Percentiles rank a stretch among this genome's conserved stretches.
Evolutionary conservation across 2,797 vertebrate species (phyloP).

Genomic region (Anguilla obscura): DNA sequence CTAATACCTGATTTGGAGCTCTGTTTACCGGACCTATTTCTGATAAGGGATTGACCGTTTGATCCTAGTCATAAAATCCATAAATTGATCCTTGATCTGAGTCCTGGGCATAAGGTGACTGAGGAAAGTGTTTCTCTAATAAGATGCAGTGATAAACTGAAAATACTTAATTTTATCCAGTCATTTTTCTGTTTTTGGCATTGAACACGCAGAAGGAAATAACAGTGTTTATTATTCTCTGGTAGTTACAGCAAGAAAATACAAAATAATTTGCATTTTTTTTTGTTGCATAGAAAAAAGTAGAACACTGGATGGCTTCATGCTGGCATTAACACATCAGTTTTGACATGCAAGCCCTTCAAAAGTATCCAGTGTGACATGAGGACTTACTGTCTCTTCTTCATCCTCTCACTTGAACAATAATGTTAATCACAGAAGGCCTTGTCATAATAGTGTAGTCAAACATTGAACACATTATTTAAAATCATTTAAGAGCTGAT

Average conservation of each 20-base stretch:
- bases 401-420: neutral
- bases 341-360: neutral
- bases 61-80: neutral
- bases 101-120: neutral
- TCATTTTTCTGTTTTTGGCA: neutral
- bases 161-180: neutral
- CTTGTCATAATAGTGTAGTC: neutral
- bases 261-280: neutral
- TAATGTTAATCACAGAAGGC: neutral
- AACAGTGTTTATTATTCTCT: neutral
- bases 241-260: conserved; percentile 8
- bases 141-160: neutral
- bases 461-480: neutral
- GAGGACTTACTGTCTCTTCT: neutral
- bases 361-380: neutral
- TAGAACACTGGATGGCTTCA: neutral
- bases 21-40: neutral
- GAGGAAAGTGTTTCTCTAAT: neutral
- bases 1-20: neutral
- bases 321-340: neutral
- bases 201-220: neutral
- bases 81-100: neutral
- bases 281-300: neutral
- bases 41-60: neutral
- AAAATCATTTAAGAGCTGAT: neutral